Evolutionary conservation across 1,140 invertebrate genomes (phyloP), one percentile per base, ranked within the genome.

Genomic region (Anthonomus grandis): DNA sequence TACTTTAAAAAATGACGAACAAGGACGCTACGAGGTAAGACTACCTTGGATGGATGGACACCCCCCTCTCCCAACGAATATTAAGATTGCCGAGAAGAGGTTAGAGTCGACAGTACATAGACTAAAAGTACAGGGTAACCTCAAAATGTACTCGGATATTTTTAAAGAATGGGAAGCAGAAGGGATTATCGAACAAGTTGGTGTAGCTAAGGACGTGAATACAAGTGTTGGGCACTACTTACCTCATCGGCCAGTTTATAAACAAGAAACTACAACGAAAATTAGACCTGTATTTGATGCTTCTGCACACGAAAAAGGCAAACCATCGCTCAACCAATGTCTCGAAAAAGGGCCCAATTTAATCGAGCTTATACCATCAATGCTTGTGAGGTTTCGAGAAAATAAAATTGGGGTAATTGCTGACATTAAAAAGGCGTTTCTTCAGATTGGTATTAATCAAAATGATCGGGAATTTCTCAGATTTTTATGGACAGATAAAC

Each of bases 401-500:
- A 60, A 64, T 17, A 57, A 54, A 45, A 67, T 72, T 38, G 74
- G 70, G 18, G 61, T 75, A 6, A 63, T 68, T 2, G 59, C 71
- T 0, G 75, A 78, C 49, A 76, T 78, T 9, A 49, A 60, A 27
- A 74, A 73, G 24, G 75, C 70, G 0, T 78, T 78, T 65, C 57
- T 73, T 9, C 69, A 74, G 54, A 72, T 78, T 13, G 36, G 19
- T n/a, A 19, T 70, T 21, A 3, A 27, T 27, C n/a, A 51, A 25
- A 34, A 61, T 10, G 70, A 76, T 47, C 42, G 72, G 17, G 60
- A 74, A 27, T 64, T 59, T 55, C 19, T 74, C 0, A 47, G 64
- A 21, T 74, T 74, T 55, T 34, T 75, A 5, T 75, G 73, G 70
- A 50, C 47, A 58, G 1, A 49, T 41, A 53, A 49, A 39, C 12